Evolutionary conservation across 2,888 invertebrate species (phyloP), one percentile per base, ranked within the genome.

Genomic region (Catocala nupta): DNA sequence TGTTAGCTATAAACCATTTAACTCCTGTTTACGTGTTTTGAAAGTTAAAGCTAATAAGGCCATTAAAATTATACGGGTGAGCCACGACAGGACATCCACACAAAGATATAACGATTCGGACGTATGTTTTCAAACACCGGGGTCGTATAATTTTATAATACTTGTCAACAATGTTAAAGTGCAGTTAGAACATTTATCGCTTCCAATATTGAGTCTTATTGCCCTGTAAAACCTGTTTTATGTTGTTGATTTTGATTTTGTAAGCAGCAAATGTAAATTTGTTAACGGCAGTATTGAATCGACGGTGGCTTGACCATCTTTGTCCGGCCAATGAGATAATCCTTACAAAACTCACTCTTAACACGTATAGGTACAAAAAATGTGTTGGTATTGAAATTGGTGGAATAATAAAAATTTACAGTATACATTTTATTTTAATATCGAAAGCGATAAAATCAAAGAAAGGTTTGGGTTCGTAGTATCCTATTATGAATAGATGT

Each of bases 71-170:
- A 90, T 88, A 88, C 80, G 85, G 86, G 82, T 82, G 77, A 81
- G 73, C 79, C 85, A 69, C 85, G 73, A 83, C 84, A 81, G 85
- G 83, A 82, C 81, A 83, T 82, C 78, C 77, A 80, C 78, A 88
- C 86, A 88, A 90, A 87, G 86, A 84, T 80, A 85, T 87, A 82
- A 88, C 86, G 83, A 88, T 84, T 81, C 64, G 71, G 66, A 82
- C 75, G 83, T 82, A 86, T 91, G 87, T 91, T 90, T 90, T 85
- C 88, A 89, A 92, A 90, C 88, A 89, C 81, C 75, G 70, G 81
- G 81, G 82, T 86, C 86, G 79, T 90, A 91, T 88, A 89, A 89
- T 88, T 91, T 90, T 90, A 91, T 89, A 87, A 86, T 85, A 78
- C 83, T 68, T 64, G 70, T 77, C 67, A 73, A 83, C 86, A 84